Base-by-base conservation (phyloP, 2,113 vertebrate species). In the Aldabrachelys gigantea region DNA sequence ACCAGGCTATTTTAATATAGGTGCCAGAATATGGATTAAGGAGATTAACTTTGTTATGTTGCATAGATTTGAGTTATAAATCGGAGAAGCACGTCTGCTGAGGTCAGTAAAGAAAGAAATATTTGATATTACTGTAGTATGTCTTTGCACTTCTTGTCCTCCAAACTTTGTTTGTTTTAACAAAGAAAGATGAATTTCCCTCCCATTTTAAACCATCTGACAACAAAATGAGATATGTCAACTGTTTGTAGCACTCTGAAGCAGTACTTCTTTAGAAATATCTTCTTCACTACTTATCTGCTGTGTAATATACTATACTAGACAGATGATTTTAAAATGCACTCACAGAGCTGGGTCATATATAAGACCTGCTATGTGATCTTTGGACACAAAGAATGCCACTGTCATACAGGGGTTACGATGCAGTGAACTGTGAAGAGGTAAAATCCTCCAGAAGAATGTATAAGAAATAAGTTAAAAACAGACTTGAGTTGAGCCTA, bases 391-490 rank as follows among this genome's bases (percentile, higher is more conserved):
- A 93, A 90, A 82, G 79, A 81, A 1, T 1, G 1, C 84, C 84
- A 91, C 41, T 47, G 35, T 53, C 82, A 53, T 78, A 47, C 3
- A 0, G 0, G 72, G n/a, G 2, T 82, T 93, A 78, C 25, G 54
- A 0, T 29, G 52, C n/a, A 17, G 8, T 44, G 31, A 89, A 31
- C 3, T 1, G 27, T 65, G 50, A 82, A 85, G 83, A 94, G 35
- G 47, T 92, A 89, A 93, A 89, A 93, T 41, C 31, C 53, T 86
- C 80, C 88, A 44, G 49, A 52, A 96, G 10, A 53, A 31, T 52
- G 89, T 93, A 84, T 94, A 93, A 94, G 57, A 93, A 83, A 54
- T 76, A 94, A 91, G 44, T 47, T 80, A 88, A 96, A 96, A 78
- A 9, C 53, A 87, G n/a, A 11, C 44, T 53, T 22, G 57, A 92